phyloP scores from a whole-genome alignment of 1,140 invertebrate genomes.

The Trypoxylus dichotomus region DNA sequence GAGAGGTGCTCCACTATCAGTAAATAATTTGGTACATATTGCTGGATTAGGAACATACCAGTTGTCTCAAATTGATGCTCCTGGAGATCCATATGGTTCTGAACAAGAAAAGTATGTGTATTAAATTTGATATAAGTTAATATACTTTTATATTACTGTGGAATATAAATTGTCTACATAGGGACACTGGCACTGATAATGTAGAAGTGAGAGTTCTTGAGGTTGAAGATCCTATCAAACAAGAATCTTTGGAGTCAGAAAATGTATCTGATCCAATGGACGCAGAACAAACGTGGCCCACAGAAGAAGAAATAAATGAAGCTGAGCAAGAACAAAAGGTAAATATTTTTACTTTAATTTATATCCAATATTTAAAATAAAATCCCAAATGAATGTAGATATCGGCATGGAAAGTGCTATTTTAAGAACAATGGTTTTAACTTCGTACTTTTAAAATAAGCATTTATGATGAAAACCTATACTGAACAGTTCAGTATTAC shows the following conservation, averaged over 20 bases:
- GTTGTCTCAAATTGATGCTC: constrained; percentile 77
- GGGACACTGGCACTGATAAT: not conserved
- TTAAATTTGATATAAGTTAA: not conserved
- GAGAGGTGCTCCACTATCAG: constrained; percentile 76
- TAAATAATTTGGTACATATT: constrained; percentile 87
- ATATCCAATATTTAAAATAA: no score
- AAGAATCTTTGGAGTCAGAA: constrained; percentile 78
- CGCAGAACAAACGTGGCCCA: constrained; percentile 95
- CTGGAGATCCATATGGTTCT: constrained; percentile 75
- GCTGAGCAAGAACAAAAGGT: constrained; percentile 63
- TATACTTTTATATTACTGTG: not conserved
- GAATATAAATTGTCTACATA: not conserved
- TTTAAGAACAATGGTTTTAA: no score
- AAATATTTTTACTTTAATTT: no score
- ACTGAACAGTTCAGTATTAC: no score
- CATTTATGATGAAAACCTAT: no score
- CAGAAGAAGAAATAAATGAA: constrained; percentile 82
- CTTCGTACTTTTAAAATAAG: no score
- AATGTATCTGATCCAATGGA: constrained; percentile 89
- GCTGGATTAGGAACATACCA: constrained; percentile 92
- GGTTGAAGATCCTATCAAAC: constrained; percentile 67
- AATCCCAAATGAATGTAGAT: no score
- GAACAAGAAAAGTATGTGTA: constrained; percentile 55
- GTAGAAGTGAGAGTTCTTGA: constrained; percentile 60
- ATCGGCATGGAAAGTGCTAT: no score